These are phyloP conservation scores for Molanna angustata DNA, from an alignment of 2,888 invertebrate genomes.

Conservation along the genomic window DNA sequence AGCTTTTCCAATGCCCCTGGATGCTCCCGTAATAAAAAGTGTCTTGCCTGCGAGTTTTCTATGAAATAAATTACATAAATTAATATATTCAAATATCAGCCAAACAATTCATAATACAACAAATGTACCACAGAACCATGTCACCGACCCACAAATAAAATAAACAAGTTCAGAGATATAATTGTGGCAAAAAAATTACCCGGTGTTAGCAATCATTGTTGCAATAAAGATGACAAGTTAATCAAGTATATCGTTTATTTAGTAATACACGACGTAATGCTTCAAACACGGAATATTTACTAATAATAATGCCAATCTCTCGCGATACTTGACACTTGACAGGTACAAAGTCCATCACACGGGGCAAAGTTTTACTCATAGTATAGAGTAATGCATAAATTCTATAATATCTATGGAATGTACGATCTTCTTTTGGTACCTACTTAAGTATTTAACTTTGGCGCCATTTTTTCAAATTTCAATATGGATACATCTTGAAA, in stretches of 20 bases:
- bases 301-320: slow-evolving; percentile 8
- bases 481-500: no score
- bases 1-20: slow-evolving; percentile 93
- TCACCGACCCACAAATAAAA: slow-evolving; percentile 16
- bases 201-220: slow-evolving; percentile 29
- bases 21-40: slow-evolving; percentile 93
- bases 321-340: slow-evolving; percentile 14
- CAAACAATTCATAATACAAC: background rate
- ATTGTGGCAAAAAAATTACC: slow-evolving; percentile 17
- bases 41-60: slow-evolving; percentile 79
- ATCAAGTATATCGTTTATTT: no score
- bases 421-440: no score
- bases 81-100: slow-evolving; percentile 5
- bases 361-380: slow-evolving; percentile 13
- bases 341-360: slow-evolving; percentile 26
- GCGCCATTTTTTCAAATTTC: no score
- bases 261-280: no score
- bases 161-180: background rate
- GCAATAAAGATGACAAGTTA: no score
- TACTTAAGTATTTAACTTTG: no score
- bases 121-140: slow-evolving; percentile 3
- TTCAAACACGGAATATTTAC: background rate
- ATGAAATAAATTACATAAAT: slow-evolving; percentile 6
- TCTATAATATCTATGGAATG: no score
- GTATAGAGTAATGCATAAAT: background rate